A percentile compares a stretch with the other conserved stretches of the same genome.
Conservation (phyloP, 2,888 invertebrate genomes). For the Venusia cambrica region DNA sequence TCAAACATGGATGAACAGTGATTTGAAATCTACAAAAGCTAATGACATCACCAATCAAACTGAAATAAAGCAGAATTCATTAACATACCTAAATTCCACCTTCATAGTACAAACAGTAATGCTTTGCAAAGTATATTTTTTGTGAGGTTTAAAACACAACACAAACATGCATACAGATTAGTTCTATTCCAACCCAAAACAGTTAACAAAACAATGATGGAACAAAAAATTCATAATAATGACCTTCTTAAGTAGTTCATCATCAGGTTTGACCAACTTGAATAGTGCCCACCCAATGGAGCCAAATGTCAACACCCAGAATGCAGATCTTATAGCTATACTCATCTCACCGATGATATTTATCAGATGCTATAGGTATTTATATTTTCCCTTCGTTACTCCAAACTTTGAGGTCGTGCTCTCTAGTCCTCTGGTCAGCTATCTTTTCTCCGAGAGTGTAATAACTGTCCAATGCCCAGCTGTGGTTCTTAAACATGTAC, state of each 20-base stretch:
- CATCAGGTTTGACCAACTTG: conserved; percentile 77
- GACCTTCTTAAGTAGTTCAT: conserved; percentile 79
- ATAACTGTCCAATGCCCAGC: conserved; percentile 84
- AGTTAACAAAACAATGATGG: conserved; percentile 25
- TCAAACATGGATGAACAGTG: conserved; percentile 56
- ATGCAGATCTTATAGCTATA: conserved; percentile 69
- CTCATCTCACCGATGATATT: conserved; percentile 61
- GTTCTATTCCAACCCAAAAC: conserved; percentile 34
- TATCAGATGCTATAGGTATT: conserved; percentile 21
- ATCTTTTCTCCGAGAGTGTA: conserved; percentile 85
- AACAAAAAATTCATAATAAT: conserved; percentile 44
- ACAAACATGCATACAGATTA: conserved; percentile 38
- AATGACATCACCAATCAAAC: conserved; percentile 1
- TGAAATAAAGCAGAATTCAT: too few species aligned
- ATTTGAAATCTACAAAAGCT: conserved; percentile 8
- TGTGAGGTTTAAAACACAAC: conserved; percentile 7
- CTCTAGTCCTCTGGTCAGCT: conserved; percentile 73
- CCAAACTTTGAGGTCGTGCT: conserved; percentile 81
- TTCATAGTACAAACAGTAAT: too few species aligned
- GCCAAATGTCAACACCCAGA: conserved; percentile 83
- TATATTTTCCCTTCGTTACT: conserved; percentile 73
- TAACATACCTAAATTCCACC: too few species aligned
- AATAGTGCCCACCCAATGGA: conserved; percentile 83
- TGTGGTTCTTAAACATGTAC: conserved; percentile 84
- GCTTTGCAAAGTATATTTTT: too few species aligned